Base-by-base conservation (phyloP, 2,888 invertebrate species). In the Philhelius pedissequus region DNA sequence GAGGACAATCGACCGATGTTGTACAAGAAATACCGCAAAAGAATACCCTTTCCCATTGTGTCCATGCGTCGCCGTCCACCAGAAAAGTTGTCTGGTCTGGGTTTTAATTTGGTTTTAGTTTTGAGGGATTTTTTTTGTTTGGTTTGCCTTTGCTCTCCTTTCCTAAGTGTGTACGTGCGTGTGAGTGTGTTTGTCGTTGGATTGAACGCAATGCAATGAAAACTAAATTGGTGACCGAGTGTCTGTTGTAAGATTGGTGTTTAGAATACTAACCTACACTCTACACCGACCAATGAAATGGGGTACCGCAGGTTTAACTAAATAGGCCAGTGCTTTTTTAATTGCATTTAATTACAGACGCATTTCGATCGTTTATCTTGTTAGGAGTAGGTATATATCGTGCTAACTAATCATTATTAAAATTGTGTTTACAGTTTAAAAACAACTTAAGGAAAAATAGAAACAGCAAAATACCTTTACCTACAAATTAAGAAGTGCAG, bases 11-110 rank as follows among this genome's bases (percentile, higher is more conserved):
- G 25, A 62, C 62, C 73, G 40, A 69, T 77, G 73, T 45, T 56
- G 71, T 69, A 81, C 77, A 20, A 71, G 66, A 79, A 71, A 76
- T 80, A 84, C 84, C 84, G 76, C 75, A 80, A 84, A 54, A 52
- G 66, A 64, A 40, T 45, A 78, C 68, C 80, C 70, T 80, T 71
- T 80, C 69, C 84, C 66, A 80, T 80, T 78, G 64, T 79, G 64
- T 75, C 66, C n/a, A n/a, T n/a, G n/a, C n/a, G n/a, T n/a, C n/a
- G n/a, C n/a, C 73, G 62, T 79, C 70, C 48, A 38, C 54, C 32
- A 69, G 50, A 69, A n/a, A n/a, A 35, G 18, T 50, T 35, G 71
- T 68, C 66, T 71, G 52, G 43, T 40, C 64, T 48, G 43, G 38
- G 71, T 66, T 52, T 35, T 35, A 35, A 68, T 50, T 45, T 27